These are phyloP conservation scores for Lottia gigantea DNA, from an alignment of 2,888 invertebrate species.

Conservation along the genomic window DNA sequence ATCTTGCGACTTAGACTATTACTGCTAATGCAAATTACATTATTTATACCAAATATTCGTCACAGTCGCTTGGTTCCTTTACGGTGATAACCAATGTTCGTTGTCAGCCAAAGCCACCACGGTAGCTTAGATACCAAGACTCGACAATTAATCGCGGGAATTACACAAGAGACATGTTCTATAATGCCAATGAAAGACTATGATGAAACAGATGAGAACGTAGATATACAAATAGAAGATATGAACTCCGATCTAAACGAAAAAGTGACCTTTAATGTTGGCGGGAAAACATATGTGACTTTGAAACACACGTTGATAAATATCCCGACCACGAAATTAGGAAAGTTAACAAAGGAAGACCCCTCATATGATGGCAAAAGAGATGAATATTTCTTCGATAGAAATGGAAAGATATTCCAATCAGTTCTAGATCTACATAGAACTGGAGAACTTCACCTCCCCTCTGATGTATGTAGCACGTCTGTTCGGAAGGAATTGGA, in stretches of 20 bases:
- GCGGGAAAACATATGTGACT: constrained; percentile 35
- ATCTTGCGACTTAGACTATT: too few relatives aligned
- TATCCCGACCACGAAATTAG: constrained; percentile 33
- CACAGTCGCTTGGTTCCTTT: too few relatives aligned
- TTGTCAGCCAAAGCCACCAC: too few relatives aligned
- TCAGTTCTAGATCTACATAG: constrained; percentile 45
- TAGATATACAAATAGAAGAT: too few relatives aligned
- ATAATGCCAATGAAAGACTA: too few relatives aligned
- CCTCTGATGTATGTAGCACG: constrained; percentile 49
- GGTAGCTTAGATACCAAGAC: too few relatives aligned
- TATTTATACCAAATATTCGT: too few relatives aligned
- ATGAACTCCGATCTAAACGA: not conserved
- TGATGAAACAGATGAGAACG: too few relatives aligned
- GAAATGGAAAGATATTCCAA: constrained; percentile 43
- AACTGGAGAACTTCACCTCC: constrained; percentile 45
- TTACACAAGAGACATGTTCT: too few relatives aligned
- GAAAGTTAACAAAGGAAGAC: constrained; percentile 26
- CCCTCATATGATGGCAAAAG: constrained; percentile 18
- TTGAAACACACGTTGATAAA: constrained; percentile 25
- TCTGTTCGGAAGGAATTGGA: constrained; percentile 44
- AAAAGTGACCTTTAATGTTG: constrained; percentile 32
- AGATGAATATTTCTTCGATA: constrained; percentile 44
- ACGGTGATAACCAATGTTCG: too few relatives aligned
- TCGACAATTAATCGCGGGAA: too few relatives aligned
- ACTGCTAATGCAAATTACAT: too few relatives aligned